Evolutionary conservation across 2,113 vertebrate species (phyloP).

Genomic region (Circaetus gallicus): DNA sequence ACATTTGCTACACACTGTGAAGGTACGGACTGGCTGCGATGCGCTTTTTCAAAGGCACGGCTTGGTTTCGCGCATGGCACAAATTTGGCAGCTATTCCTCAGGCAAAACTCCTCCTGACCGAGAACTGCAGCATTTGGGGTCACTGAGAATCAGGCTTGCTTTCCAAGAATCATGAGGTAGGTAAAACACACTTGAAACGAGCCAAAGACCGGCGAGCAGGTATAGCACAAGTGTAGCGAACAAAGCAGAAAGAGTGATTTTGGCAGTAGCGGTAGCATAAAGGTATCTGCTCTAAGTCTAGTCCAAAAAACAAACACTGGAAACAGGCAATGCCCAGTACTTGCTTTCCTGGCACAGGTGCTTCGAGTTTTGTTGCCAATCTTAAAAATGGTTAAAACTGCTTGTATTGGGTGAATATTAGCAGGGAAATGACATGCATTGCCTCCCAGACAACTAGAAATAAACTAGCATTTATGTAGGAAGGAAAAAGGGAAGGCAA

Average conservation of each 20-base stretch:
- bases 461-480: background rate
- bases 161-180: conserved; percentile 42
- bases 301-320: conserved; percentile 34
- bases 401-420: background rate
- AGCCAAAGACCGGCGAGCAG: background rate
- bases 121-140: background rate
- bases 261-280: background rate
- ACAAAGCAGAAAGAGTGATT: background rate
- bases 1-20: background rate
- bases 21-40: accelerated
- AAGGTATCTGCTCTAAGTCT: conserved; percentile 24
- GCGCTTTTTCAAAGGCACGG: background rate
- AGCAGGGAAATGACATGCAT: background rate
- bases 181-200: background rate
- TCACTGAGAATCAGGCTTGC: background rate
- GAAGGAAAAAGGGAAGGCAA: background rate
- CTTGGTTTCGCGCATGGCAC: background rate
- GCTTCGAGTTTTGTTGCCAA: background rate
- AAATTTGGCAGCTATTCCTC: background rate
- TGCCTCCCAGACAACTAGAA: background rate
- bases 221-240: background rate
- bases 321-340: background rate
- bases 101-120: background rate
- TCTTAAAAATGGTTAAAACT: background rate
- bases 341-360: background rate